Evolutionary conservation across 2,888 invertebrate species (phyloP), one percentile per base, ranked within the genome.

Genomic region (Ophonus ardosiacus): DNA sequence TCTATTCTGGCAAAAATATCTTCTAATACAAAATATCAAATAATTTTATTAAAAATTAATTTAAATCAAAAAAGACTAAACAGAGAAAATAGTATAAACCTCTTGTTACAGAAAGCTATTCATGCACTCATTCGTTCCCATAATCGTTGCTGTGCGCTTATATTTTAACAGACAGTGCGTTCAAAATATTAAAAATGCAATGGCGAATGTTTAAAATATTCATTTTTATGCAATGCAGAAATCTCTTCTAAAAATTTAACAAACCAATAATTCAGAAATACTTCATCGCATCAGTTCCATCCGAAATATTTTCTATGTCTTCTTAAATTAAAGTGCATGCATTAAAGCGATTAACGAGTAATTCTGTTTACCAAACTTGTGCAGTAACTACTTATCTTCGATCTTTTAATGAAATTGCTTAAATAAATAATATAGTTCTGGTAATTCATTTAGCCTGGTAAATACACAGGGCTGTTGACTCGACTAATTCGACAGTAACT

Each of bases 341-440:
- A 78, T 78, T 78, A 57, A 78, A 57, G 21, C 78, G 78, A 78
- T 78, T 78, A 78, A 56, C 21, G n/a, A n/a, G 4, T 56, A 78
- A 78, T 78, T 57, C 31, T 78, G 57, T 78, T 78, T 78, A 57
- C 78, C 13, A 15, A 78, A 78, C 17, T 80, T 80, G 13, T 61
- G 18, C 56, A 80, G 43, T 59, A 21, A 40, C 56, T 56, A 31
- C 68, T 81, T 81, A 81, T 81, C 81, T 56, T 56, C 71, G 56
- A 81, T 81, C 81, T 56, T 65, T 81, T 71, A 81, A 81, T 71
- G 17, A 81, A 81, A 81, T 81, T 71, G 56, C 68, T 51, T 68
- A 68, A 81, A 71, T 81, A 81, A 81, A 81, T 81, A 80, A 80
- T 80, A 80, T 78, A 59, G 61, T 38, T 40, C 61, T 61, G 61